Conservation (phyloP, 2,888 invertebrate species). For the Drosophila emarginata region DNA sequence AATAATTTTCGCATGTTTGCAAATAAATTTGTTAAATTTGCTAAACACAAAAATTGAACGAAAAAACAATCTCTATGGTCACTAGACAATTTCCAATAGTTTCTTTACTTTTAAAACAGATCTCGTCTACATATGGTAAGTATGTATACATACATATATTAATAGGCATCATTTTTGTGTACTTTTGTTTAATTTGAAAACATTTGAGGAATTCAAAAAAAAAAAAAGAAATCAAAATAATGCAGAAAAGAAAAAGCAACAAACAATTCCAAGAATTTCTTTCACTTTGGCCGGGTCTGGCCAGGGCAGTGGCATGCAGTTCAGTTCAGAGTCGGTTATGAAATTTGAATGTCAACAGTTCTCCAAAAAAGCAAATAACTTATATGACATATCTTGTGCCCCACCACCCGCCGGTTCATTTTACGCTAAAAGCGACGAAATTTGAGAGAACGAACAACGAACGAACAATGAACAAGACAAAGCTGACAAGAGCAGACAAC, state of each 20-base stretch:
- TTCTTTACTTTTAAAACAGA: neutral
- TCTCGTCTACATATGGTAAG: no score
- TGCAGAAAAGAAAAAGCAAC: neutral
- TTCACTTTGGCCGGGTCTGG: neutral
- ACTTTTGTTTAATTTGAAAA: slow-evolving; percentile 2
- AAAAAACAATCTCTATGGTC: no score
- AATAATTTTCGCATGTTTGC: no score
- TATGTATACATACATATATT: neutral
- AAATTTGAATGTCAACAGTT: slow-evolving; percentile 54
- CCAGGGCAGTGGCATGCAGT: neutral
- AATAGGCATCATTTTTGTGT: neutral
- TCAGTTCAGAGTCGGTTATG: slow-evolving; percentile 22
- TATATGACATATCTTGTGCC: slow-evolving; percentile 11
- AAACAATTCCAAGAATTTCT: slow-evolving; percentile 3
- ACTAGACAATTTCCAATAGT: no score
- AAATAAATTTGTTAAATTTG: no score
- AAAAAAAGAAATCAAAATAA: no score
- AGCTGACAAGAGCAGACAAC: slow-evolving; percentile 19
- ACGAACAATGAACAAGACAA: slow-evolving; percentile 15
- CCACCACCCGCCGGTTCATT: slow-evolving; percentile 32
- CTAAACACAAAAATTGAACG: no score
- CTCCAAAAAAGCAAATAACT: slow-evolving; percentile 9
- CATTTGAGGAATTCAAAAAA: neutral
- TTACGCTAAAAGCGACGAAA: slow-evolving; percentile 51
- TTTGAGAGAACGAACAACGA: slow-evolving; percentile 43